Percentiles rank a stretch among this genome's conserved stretches.
These are phyloP conservation scores for Cydia splendana DNA, from an alignment of 1,140 invertebrate species.

Conservation along the genomic window DNA sequence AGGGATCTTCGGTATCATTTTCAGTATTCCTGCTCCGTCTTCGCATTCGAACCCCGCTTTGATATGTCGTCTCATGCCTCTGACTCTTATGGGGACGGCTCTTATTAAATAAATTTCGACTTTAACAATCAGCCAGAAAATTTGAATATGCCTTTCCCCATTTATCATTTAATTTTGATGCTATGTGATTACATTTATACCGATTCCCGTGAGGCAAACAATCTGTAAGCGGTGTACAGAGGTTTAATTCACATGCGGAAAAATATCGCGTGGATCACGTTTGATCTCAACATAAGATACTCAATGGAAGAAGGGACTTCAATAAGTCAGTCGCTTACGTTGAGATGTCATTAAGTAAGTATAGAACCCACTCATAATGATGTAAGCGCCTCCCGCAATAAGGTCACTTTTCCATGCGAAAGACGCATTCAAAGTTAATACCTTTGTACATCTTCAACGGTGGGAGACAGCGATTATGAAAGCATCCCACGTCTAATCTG, in stretches of 20 bases:
- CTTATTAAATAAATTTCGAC: too few relatives aligned
- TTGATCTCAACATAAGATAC: neutral
- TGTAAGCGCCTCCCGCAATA: neutral
- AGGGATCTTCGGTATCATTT: too few relatives aligned
- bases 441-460: neutral
- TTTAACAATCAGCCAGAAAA: too few relatives aligned
- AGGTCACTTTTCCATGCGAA: neutral
- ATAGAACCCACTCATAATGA: neutral
- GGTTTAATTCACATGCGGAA: neutral
- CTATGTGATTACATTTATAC: too few relatives aligned
- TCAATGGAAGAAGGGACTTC: neutral
- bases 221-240: neutral
- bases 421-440: neutral
- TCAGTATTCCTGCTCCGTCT: too few relatives aligned
- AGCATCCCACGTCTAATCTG: constrained; percentile 29
- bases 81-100: too few relatives aligned
- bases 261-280: neutral
- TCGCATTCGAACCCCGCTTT: too few relatives aligned
- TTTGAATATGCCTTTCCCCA: too few relatives aligned
- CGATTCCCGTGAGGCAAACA: too few relatives aligned
- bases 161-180: too few relatives aligned
- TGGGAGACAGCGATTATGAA: constrained; percentile 19
- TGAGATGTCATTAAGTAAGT: neutral
- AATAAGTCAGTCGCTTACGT: neutral
- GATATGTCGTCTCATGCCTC: too few relatives aligned